Evolutionary conservation across 30 jellyfish, hydroid and myxozoan genomes (phyloP), one percentile per base, ranked within the genome.

Genomic region (Turritopsis dohrnii): DNA sequence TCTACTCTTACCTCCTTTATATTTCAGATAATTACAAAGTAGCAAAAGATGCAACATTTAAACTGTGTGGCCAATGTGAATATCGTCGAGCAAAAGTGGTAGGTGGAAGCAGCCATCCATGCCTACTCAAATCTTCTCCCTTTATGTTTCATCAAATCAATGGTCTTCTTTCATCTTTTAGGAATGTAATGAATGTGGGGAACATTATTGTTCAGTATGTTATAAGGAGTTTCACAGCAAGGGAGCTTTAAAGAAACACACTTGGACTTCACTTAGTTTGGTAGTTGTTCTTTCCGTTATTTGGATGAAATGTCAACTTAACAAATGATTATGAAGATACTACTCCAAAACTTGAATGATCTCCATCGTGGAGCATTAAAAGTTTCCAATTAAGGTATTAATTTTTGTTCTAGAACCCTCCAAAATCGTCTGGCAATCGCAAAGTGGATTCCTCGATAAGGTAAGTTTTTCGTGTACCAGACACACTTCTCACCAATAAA

Each of bases 131-230:
- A n/a, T n/a, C n/a, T n/a, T 41, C 13, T 41, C 60, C 60, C 60
- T 13, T 41, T 41, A 41, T 41, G 60, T 41, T 13, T 41, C n/a
- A n/a, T n/a, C n/a, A n/a, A n/a, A n/a, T n/a, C n/a, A n/a, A n/a
- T n/a, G n/a, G n/a, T n/a, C n/a, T n/a, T 69, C 22, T 69, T 60
- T 81, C 29, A 18, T 26, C 29, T 82, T 0, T 31, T 31, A 91
- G 97, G 96, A 91, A 52, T 91, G 97, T 41, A 83, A 80, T 41
- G 97, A 91, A 65, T 91, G 97, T 66, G 91, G 81, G 1, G 96
- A 91, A 75, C 21, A 27, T 52, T 91, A 86, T 79, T 91, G 97
- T 72, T 85, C 96, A 31, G 85, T 86, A 0, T 91, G 97, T 87
- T 91, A 52, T 86, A 91, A 91, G 72, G 87, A 88, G 16, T 86